Evolutionary conservation across 2,888 invertebrate genomes (phyloP).

Genomic region (Drosophila subsilvestris): DNA sequence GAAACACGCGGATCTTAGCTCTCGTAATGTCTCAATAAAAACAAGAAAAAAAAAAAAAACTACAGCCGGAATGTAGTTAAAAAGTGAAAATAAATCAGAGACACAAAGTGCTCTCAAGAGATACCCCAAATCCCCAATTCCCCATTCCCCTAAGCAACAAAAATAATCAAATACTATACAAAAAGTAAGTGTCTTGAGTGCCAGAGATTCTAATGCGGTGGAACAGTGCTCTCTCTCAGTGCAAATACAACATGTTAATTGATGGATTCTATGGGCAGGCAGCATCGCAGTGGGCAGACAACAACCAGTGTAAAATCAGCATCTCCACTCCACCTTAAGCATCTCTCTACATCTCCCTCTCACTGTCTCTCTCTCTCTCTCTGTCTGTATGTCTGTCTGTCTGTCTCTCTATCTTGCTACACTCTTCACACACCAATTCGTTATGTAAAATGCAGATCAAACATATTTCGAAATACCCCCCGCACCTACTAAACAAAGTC

Average conservation of each 20-base stretch:
- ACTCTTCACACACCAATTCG: conserved; percentile 23
- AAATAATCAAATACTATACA: conserved; percentile 15
- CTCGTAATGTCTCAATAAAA: conserved; percentile 44
- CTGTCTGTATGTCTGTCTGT: not conserved
- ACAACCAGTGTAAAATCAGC: conserved; percentile 14
- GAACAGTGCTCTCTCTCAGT: conserved; percentile 19
- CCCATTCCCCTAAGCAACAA: not conserved
- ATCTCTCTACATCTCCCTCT: not conserved
- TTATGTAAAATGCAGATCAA: conserved; percentile 50
- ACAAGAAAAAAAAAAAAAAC: conserved; percentile 9
- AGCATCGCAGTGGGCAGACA: conserved; percentile 11
- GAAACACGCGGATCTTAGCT: conserved; percentile 46
- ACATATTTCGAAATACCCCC: conserved; percentile 43
- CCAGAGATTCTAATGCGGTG: conserved; percentile 8
- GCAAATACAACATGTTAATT: conserved; percentile 68
- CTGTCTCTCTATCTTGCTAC: not conserved
- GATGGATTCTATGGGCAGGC: conserved; percentile 35
- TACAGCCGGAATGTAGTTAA: conserved; percentile 34
- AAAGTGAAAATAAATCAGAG: conserved; percentile 42
- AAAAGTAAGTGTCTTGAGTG: conserved; percentile 27
- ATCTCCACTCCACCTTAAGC: not conserved
- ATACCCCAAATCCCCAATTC: not conserved
- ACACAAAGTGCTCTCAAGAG: conserved; percentile 1
- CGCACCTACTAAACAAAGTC: conserved; percentile 28
- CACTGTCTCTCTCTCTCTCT: conserved; percentile 5